phyloP scores from a whole-genome alignment of 2,888 invertebrate species.

The Sphaeridia pumilis region DNA sequence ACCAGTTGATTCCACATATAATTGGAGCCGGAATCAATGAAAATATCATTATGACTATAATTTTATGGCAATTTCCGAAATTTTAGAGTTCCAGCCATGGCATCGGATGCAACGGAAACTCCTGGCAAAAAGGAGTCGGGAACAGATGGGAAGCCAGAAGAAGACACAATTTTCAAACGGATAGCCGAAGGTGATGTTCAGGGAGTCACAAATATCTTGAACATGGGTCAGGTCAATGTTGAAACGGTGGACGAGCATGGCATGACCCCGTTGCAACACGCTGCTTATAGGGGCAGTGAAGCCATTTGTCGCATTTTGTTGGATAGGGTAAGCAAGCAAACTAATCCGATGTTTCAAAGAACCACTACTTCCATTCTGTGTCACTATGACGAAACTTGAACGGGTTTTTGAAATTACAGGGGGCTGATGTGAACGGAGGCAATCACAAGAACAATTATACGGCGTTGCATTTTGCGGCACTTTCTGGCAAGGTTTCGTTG shows the following conservation, averaged over 20 bases:
- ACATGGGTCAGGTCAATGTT: conserved; percentile 50
- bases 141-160: background rate
- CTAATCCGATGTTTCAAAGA: no score
- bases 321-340: conserved; percentile 65
- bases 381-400: no score
- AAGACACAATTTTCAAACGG: background rate
- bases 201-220: conserved; percentile 7
- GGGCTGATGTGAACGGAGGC: conserved; percentile 83
- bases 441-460: conserved; percentile 89
- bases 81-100: background rate
- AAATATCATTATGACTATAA: no score
- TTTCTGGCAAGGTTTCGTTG: conserved; percentile 79
- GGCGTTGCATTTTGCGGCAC: conserved; percentile 88
- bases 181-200: conserved; percentile 7
- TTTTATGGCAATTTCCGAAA: background rate
- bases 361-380: no score
- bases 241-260: conserved; percentile 59
- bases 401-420: no score
- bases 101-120: background rate
- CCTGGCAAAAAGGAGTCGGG: no score
- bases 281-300: conserved; percentile 84
- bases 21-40: no score
- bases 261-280: conserved; percentile 81
- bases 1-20: no score
- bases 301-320: conserved; percentile 77